Base-by-base conservation (phyloP, 2,113 vertebrate species). In the Bostrychus sinensis region DNA sequence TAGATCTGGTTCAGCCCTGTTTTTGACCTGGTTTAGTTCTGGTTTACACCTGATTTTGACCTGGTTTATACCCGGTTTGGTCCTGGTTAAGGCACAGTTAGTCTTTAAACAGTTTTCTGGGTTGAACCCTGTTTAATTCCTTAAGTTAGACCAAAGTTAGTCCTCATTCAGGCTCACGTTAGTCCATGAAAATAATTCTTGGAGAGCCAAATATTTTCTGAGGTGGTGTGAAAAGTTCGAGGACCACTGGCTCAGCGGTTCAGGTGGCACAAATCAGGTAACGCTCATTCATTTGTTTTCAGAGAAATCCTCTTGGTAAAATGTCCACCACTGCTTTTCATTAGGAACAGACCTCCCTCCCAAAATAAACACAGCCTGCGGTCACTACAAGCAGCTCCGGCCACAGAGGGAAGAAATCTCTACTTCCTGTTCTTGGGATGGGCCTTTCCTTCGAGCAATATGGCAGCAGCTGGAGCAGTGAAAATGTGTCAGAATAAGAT, bases 361-460 rank as follows among this genome's bases (percentile, higher is more conserved):
- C 59, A 74, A 66, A 76, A 59, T 62, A 78, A 66, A 45, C 10
- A 58, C 10, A 14, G 32, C 50, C 38, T 37, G 12, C 14, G 62
- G 37, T 50, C 53, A 16, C 14, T 46, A 30, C 32, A 53, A 68
- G 43, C 11, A 45, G 17, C 34, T 12, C 16, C 2, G n/a, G 51
- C 50, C 70, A 63, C 46, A 70, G 30, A 42, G 51, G 63, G 70
- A 73, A 79, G 70, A 51, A 45, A 82, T 62, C 11, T 37, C 69
- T 10, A 45, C 38, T 73, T 75, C 80, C 73, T 72, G 70, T 36
- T 25, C 14, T 56, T 78, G 36, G 62, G 75, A 66, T 75, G 62
- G 50, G 54, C 3, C 43, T 51, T 23, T 67, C 78, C 22, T 2
- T 8, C 36, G 37, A 63, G 54, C 65, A 36, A 28, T 38, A 32